phyloP scores from a whole-genome alignment of 1,140 invertebrate genomes.

The Drosophila willistoni region DNA sequence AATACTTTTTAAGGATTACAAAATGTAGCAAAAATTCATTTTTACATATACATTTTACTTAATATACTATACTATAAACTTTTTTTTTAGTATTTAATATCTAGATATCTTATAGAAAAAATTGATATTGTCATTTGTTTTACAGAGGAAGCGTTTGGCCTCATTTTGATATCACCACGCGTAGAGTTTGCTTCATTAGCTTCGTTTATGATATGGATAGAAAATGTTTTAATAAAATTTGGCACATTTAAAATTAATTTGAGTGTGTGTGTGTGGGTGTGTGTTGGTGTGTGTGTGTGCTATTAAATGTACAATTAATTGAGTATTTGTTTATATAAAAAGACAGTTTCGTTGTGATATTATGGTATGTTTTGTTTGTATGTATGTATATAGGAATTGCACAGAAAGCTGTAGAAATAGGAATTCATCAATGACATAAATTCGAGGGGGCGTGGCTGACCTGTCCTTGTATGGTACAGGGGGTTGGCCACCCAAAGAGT shows the following conservation, averaged over 20 bases:
- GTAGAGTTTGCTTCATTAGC: constrained; percentile 71
- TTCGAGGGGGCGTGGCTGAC: constrained; percentile 45
- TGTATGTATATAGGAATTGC: constrained; percentile 68
- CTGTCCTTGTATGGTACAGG: neutral
- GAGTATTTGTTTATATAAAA: constrained; percentile 64
- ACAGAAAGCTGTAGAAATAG: constrained; percentile 75
- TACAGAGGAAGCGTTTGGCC: constrained; percentile 74
- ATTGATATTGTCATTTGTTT: constrained; percentile 21
- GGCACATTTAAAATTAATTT: constrained; percentile 81
- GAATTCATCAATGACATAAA: constrained; percentile 72
- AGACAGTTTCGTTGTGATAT: constrained; percentile 50
- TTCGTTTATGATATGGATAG: constrained; percentile 57
- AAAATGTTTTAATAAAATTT: constrained; percentile 61
- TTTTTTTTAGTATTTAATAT: neutral
- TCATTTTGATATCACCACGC: constrained; percentile 77
- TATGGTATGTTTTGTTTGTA: constrained; percentile 36
- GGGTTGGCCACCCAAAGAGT: constrained; percentile 41
- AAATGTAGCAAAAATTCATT: constrained; percentile 9
- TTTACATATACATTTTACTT: constrained; percentile 1
- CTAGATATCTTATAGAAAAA: constrained; percentile 1
- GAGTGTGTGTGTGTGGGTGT: constrained; percentile 33
- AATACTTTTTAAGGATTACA: constrained; percentile 67
- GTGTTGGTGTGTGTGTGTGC: constrained; percentile 19
- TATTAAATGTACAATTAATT: constrained; percentile 59
- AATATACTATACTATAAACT: no score